These are phyloP conservation scores for Cryptoleucopteryx plumbea DNA, from an alignment of 2,113 vertebrate genomes.

Conservation along the genomic window DNA sequence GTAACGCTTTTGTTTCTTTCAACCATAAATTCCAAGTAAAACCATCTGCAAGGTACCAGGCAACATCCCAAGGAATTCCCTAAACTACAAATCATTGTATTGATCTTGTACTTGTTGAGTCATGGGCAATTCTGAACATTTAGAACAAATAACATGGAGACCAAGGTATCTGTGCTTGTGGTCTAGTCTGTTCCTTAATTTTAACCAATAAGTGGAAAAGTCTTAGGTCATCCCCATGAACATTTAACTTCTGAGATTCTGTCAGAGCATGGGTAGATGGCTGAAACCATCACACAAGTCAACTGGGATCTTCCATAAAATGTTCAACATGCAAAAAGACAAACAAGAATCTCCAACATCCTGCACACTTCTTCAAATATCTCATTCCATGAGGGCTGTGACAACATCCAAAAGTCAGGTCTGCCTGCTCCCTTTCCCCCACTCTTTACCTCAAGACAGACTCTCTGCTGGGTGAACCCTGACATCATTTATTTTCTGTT, in stretches of 20 bases:
- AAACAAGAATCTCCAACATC: neutral
- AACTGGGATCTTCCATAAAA: neutral
- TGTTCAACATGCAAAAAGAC: neutral
- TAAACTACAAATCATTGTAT: neutral
- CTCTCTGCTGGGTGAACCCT: neutral
- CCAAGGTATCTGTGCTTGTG: neutral
- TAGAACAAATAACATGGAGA: neutral
- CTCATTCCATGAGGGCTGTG: neutral
- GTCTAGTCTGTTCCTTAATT: neutral
- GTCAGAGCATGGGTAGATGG: neutral
- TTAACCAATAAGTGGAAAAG: neutral
- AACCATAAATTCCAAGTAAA: neutral
- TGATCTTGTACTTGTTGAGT: neutral
- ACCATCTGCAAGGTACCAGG: neutral
- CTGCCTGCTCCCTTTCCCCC: neutral
- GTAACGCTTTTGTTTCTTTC: neutral
- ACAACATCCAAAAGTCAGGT: neutral
- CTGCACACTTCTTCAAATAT: rapidly evolving
- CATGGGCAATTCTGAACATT: neutral
- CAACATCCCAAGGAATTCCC: neutral
- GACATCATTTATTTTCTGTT: neutral
- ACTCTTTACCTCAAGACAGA: neutral
- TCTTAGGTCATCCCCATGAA: neutral
- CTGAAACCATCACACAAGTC: neutral
- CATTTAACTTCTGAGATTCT: neutral